Evolutionary conservation across 2,888 invertebrate genomes (phyloP).

Genomic region (Eupithecia dodoneata): DNA sequence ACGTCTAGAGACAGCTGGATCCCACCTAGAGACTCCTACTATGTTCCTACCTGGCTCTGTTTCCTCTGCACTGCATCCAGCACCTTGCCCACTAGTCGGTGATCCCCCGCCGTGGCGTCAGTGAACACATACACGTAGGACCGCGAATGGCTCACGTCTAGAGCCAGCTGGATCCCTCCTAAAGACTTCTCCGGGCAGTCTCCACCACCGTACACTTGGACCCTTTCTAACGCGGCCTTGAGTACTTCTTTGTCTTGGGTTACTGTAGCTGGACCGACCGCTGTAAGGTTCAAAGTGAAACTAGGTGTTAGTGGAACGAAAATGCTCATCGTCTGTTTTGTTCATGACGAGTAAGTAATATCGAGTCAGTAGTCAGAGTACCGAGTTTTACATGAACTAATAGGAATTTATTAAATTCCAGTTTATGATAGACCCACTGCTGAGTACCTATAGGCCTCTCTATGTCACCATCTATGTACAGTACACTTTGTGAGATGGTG

Average conservation of each 20-base stretch:
- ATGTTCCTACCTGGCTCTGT: constrained; percentile 85
- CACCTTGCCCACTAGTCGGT: constrained; percentile 84
- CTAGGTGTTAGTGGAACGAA: neutral
- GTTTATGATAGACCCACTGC: neutral
- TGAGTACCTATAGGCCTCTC: neutral
- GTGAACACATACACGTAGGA: constrained; percentile 91
- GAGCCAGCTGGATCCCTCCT: constrained; percentile 86
- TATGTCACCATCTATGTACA: neutral
- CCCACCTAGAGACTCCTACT: constrained; percentile 86
- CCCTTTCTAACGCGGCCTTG: constrained; percentile 80
- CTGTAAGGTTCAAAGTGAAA: constrained; percentile 58
- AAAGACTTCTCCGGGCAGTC: constrained; percentile 90
- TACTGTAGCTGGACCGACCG: constrained; percentile 86
- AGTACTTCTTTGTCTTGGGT: constrained; percentile 86
- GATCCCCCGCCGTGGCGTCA: constrained; percentile 89
- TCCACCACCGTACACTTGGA: constrained; percentile 87
- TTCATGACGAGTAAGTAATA: neutral
- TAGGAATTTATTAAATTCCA: neutral
- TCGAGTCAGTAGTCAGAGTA: neutral
- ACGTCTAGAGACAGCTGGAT: constrained; percentile 86
- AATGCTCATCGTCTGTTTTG: neutral
- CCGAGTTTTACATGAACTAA: neutral
- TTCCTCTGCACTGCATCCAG: constrained; percentile 88
- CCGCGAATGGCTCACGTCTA: constrained; percentile 86
- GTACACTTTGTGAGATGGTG: too few species aligned